These are phyloP conservation scores for Chaunax sp. DNA, from an alignment of 2,797 vertebrate species.

Conservation along the genomic window DNA sequence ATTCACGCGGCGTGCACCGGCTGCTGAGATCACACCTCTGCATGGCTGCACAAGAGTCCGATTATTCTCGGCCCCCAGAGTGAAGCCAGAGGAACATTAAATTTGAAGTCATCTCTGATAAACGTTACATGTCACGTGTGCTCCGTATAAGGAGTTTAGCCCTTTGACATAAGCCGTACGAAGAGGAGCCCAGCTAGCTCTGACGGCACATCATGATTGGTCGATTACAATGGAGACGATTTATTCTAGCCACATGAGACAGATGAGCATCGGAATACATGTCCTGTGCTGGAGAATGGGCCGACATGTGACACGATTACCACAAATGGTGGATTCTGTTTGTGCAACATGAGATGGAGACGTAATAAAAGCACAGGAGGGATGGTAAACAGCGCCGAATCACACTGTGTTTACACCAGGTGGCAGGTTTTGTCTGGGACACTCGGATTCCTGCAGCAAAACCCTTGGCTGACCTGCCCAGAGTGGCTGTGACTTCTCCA, in stretches of 20 bases:
- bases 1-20: constrained; percentile 20
- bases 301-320: not conserved
- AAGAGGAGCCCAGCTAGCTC: constrained; percentile 79
- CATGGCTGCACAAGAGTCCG: constrained; percentile 31
- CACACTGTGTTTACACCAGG: constrained; percentile 52
- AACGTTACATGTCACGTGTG: constrained; percentile 40
- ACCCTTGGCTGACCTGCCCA: constrained; percentile 71
- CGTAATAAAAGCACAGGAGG: constrained; percentile 28
- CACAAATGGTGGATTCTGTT: constrained; percentile 18
- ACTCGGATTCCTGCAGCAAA: constrained; percentile 52
- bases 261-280: constrained; percentile 11
- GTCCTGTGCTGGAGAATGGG: not conserved
- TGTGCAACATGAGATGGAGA: constrained; percentile 14
- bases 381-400: constrained; percentile 36
- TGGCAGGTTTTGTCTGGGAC: constrained; percentile 50
- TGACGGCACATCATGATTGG: constrained; percentile 74
- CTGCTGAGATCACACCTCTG: constrained; percentile 12
- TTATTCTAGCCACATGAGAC: constrained; percentile 29
- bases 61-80: constrained; percentile 26
- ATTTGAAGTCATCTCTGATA: constrained; percentile 38
- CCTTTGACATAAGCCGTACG: constrained; percentile 82
- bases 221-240: constrained; percentile 51
- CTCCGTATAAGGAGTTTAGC: constrained; percentile 77
- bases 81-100: constrained; percentile 42
- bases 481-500: constrained; percentile 63